These are phyloP conservation scores for Euura saliciscinereae DNA, from an alignment of 1,140 invertebrate species.

Conservation along the genomic window DNA sequence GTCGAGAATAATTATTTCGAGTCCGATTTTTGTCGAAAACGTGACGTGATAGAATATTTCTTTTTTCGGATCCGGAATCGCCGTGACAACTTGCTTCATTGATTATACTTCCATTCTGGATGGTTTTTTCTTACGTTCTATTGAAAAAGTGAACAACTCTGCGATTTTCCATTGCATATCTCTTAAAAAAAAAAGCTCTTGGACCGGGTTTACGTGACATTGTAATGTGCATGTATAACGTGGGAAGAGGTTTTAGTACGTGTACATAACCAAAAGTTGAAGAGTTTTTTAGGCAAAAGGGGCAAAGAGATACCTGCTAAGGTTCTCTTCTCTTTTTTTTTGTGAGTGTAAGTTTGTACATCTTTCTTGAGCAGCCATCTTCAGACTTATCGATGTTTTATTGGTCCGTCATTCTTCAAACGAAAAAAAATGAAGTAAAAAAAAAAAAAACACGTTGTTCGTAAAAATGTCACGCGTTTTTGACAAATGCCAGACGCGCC, in stretches of 20 bases:
- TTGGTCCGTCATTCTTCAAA: constrained; percentile 7
- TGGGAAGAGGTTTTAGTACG: background rate
- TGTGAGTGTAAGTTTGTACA: background rate
- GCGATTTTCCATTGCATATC: no score
- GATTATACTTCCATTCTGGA: no score
- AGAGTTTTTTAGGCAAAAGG: background rate
- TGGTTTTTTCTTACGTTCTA: no score
- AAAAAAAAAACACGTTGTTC: constrained; percentile 20
- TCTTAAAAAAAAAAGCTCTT: no score
- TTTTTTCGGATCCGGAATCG: no score
- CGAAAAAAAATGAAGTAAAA: background rate
- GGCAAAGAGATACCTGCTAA: constrained; percentile 12
- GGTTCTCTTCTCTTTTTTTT: background rate
- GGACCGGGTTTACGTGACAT: no score
- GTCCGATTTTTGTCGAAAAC: no score
- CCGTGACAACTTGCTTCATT: no score
- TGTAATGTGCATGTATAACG: no score
- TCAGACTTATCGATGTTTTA: constrained; percentile 12
- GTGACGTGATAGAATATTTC: no score
- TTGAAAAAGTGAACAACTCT: no score
- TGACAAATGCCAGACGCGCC: constrained; percentile 27
- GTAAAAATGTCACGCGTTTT: constrained; percentile 29
- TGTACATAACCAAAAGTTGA: background rate
- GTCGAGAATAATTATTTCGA: no score
- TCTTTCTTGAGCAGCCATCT: background rate